Evolutionary conservation across 2,888 invertebrate species (phyloP), one percentile per base, ranked within the genome.

Genomic region (Rapana venosa): DNA sequence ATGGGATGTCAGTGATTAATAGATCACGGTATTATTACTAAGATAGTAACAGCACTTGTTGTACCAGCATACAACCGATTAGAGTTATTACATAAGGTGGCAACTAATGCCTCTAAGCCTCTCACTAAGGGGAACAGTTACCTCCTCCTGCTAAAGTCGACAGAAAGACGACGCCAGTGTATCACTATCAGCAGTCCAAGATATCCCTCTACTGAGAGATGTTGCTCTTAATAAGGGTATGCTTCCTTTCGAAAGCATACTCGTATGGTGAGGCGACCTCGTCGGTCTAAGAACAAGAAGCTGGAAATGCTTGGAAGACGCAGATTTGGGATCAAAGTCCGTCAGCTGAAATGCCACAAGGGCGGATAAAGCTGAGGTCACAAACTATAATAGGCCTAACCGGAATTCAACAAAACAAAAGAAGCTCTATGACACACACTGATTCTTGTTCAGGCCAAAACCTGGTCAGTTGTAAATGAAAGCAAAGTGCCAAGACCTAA

Each of bases 191-290:
- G n/a, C 0, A 32, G 20, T 66, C 88, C 81, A 47, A 32, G 22
- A 58, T 32, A 88, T 79, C 81, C 66, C 83, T 1, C 35, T 66
- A 32, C 30, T 22, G 61, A 26, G 83, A 66, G 66, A 83, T 88
- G n/a, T 26, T 66, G 22, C 35, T 13, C 30, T 36, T 20, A 61
- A 22, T 36, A 66, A 35, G 58, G 81, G 66, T 88, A 66, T 81
- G 66, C 81, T 88, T 88, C 81, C 88, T 66, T 61, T 58, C 36
- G 88, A 88, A 83, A 88, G 81, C 88, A 88, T 88, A 88, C 88
- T 88, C 81, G n/a, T 83, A 4, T 13, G 36, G 8, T 66, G 61
- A 30, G n/a, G 11, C 36, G 81, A 32, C 61, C 66, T 58, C 1
- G 81, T 81, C 47, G 47, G 47, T 8, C 47, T 61, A 30, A 17